Evolutionary conservation across 2,113 vertebrate genomes (phyloP), one percentile per base, ranked within the genome.

Genomic region (Lota lota): DNA sequence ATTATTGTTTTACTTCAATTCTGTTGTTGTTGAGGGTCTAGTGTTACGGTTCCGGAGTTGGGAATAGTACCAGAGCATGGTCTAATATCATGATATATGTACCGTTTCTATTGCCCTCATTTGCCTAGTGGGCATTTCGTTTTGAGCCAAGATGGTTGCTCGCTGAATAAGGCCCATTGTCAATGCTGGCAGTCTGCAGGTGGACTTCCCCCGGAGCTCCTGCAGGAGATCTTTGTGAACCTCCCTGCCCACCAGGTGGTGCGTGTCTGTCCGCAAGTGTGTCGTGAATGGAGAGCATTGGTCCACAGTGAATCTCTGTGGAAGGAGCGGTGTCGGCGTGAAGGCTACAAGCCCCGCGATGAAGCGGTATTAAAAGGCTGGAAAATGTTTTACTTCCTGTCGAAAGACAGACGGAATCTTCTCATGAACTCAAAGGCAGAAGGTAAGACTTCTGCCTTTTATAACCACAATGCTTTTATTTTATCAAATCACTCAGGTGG

Each of bases 181-280:
- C 40, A 11, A 10, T 10, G 10, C 0, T 28, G 20, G 4, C 59
- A 67, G 67, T 33, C 5, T 10, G 19, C 20, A 51, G 74, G 15
- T 1, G 59, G 1, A 11, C 68, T 90, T 67, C 90, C 90, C 18
- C 57, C 79, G 58, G 82, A 82, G 2, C 73, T 90, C 33, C 18
- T 91, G 54, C 88, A 92, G 71, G 88, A 92, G 85, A 88, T 92
- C 68, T 84, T 92, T 53, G 63, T 85, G 58, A 77, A 73, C 8
- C 61, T 92, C 1, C 89, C 91, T 1, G 66, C 70, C 0, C 0
- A 81, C 3, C 66, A 87, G 51, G 83, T 92, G 72, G 86, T 93
- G 2, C 1, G 5, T 3, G 18, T 64, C 6, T 91, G 89, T 54
- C 83, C 88, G 1, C 70, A 88, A 36, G 92, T 93, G 67, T 90